These are phyloP conservation scores for Ectropis crepuscularia DNA, from an alignment of 2,888 invertebrate species.

Conservation along the genomic window DNA sequence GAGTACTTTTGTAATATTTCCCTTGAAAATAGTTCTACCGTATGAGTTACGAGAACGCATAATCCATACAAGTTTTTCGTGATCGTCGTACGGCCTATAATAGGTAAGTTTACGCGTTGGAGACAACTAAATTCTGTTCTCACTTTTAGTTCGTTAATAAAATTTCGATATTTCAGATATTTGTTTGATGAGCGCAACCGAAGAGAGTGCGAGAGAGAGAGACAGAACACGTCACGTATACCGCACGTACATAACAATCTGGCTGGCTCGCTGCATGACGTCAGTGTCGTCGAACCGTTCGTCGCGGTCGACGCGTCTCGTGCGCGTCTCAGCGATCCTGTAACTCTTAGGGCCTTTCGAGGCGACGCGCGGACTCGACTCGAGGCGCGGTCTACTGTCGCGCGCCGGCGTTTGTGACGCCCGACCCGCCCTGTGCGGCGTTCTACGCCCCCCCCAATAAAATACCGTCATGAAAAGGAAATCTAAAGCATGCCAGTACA, in stretches of 20 bases:
- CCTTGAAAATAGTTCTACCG: no score
- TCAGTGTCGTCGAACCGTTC: slow-evolving; percentile 89
- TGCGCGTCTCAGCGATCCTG: slow-evolving; percentile 77
- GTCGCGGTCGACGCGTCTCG: slow-evolving; percentile 81
- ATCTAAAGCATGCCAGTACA: slow-evolving; percentile 46
- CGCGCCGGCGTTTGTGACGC: slow-evolving; percentile 55
- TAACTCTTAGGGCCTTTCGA: slow-evolving; percentile 75
- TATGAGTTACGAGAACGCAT: no score
- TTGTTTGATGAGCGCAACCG: slow-evolving; percentile 68
- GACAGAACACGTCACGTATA: slow-evolving; percentile 48
- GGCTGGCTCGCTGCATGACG: slow-evolving; percentile 93
- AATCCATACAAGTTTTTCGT: no score
- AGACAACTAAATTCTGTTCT: no score
- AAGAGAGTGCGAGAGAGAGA: slow-evolving; percentile 58
- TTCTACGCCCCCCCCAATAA: slow-evolving; percentile 50
- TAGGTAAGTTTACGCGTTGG: no score
- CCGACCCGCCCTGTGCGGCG: slow-evolving; percentile 65
- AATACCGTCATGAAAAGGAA: slow-evolving; percentile 51
- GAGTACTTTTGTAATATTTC: no score
- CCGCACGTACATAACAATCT: slow-evolving; percentile 92
- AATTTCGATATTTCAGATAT: slow-evolving; percentile 23
- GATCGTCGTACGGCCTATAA: no score
- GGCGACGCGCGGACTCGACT: slow-evolving; percentile 55
- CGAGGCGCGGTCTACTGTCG: slow-evolving; percentile 56
- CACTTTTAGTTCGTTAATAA: background rate